Percentiles rank a stretch among this genome's conserved stretches.
Evolutionary conservation across 1,140 invertebrate species (phyloP).

Genomic region (Pteromalus puparum): DNA sequence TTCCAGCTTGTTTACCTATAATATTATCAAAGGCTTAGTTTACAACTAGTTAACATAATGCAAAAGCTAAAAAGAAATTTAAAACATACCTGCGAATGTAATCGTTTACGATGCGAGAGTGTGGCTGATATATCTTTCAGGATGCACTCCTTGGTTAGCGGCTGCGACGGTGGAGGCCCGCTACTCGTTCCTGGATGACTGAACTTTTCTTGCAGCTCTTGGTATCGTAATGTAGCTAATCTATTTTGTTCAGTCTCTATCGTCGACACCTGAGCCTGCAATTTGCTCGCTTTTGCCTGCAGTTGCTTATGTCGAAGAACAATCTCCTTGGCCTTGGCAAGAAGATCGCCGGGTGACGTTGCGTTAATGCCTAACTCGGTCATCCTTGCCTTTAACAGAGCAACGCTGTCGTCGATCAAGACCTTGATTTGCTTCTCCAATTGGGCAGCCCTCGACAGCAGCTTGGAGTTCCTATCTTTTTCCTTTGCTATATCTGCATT

Average conservation of each 20-base stretch:
- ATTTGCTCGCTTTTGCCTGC: conserved; percentile 88
- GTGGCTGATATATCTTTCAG: conserved; percentile 90
- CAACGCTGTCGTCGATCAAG: conserved; percentile 94
- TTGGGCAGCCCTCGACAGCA: conserved; percentile 87
- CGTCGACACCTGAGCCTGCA: conserved; percentile 86
- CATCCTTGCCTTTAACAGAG: conserved; percentile 91
- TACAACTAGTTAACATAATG: background rate
- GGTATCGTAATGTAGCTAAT: conserved; percentile 81
- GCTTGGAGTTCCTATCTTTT: conserved; percentile 86
- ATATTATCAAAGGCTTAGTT: conserved; percentile 8
- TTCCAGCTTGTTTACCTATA: conserved; percentile 82
- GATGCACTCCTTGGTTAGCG: conserved; percentile 85
- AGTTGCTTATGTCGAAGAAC: conserved; percentile 93
- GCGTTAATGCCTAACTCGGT: conserved; percentile 92
- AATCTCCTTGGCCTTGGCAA: conserved; percentile 94
- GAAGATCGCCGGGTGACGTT: conserved; percentile 87
- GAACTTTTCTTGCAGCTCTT: conserved; percentile 83
- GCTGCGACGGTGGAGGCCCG: conserved; percentile 79
- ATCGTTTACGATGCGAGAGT: conserved; percentile 85
- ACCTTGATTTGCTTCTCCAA: conserved; percentile 94
- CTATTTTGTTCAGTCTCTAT: conserved; percentile 84
- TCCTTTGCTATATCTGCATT: conserved; percentile 88
- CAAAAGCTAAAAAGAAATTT: background rate
- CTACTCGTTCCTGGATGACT: conserved; percentile 67
- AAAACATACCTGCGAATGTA: conserved; percentile 80